Base-by-base conservation (phyloP, 2,113 vertebrate species). In the Acinonyx jubatus region DNA sequence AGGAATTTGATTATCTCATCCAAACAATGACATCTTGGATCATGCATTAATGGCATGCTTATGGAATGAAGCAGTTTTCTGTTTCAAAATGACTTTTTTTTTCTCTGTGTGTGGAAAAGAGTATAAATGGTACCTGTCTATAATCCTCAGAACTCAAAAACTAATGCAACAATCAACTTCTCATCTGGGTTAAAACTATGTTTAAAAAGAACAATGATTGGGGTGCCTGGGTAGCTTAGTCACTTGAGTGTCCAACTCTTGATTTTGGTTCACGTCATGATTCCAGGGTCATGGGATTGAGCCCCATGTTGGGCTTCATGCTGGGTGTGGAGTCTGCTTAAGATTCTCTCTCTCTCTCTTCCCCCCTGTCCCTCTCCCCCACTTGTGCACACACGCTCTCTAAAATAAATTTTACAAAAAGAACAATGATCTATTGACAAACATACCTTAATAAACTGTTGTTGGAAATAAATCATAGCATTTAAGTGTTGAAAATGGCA, bases 1-100 rank as follows among this genome's bases (percentile, higher is more conserved):
- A 33, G 95, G 98, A 98, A 98, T 98, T 91, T 91, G 76, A 61
- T 98, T 98, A 91, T 96, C 93, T 98, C 96, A 97, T 97, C 88
- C 93, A 96, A 95, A 79, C 83, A 93, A 31, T 93, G 96, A 98
- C 92, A 97, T 98, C 90, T 94, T 98, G 97, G 98, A 94, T 98
- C 87, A 95, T 74, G 7, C 61, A 96, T 97, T 93, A 96, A 94
- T 97, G 96, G 91, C 87, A 98, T 97, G 96, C 96, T 98, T 94
- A 97, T 83, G 87, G 82, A 97, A 94, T 97, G 94, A 89, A 98
- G 92, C 78, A 95, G 69, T 89, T 98, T 98, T 97, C 63, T 98
- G 97, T 98, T 97, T 94, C 79, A 97, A 84, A 97, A 94, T 90
- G 41, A 96, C 48, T 96, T 90, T 94, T 68, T 69, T n/a, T 13